Evolutionary conservation across 2,797 vertebrate genomes (phyloP), one percentile per base, ranked within the genome.

Genomic region (Cheirogaleus major): DNA sequence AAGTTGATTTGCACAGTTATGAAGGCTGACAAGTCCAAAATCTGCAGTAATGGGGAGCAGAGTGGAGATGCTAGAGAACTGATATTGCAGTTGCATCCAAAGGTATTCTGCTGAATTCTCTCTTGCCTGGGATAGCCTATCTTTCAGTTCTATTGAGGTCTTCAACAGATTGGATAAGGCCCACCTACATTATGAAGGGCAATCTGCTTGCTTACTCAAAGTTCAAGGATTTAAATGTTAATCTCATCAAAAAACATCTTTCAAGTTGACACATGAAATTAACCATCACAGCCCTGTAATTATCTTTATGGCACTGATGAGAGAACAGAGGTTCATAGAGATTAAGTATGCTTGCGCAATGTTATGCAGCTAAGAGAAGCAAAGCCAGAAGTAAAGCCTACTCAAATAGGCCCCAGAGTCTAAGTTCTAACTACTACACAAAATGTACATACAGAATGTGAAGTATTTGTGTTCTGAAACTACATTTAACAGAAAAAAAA

Each of bases 111-210:
- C 4, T 2, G 13, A 43, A 30, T 35, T 52, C 23, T 18, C 14
- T n/a, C 52, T 76, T 23, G 0, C 5, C 20, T 7, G 3, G 20
- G 22, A 2, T 59, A 12, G 2, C 10, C 43, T 59, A 2, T 30
- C 7, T 91, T 38, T 73, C 18, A 2, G 20, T n/a, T 45, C 12
- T 59, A 11, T 7, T 86, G 5, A 14, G 17, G 2, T 67, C 20
- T 82, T 61, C 11, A 32, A 5, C 23, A 7, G 7, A 52, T 38
- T 75, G 5, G 18, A 43, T 22, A 17, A 86, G 50, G 32, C 5
- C 15, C 7, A 81, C 14, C 13, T 30, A 27, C 18, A 76, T 15
- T 1, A 14, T 35, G 1, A 61, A 72, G 63, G 41, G 20, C 30
- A 30, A 50, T 67, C 6, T 80, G 23, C 14, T 65, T 73, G 30